A percentile compares a stretch with the other conserved stretches of the same genome.
These are phyloP conservation scores for Phalanger gymnotis DNA, from an alignment of 2,797 vertebrate genomes.

Conservation along the genomic window DNA sequence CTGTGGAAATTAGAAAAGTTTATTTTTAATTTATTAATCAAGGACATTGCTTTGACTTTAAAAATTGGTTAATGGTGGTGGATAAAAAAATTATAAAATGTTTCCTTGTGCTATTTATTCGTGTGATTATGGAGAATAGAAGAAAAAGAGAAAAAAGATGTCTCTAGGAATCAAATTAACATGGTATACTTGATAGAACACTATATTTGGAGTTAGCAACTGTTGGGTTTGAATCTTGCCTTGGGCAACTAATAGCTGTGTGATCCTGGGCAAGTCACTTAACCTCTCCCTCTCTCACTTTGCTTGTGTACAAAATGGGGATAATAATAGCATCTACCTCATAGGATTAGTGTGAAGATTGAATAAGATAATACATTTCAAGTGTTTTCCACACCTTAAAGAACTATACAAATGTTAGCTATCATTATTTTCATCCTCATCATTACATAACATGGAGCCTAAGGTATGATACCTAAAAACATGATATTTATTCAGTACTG, in stretches of 20 bases:
- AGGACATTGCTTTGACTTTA: background rate
- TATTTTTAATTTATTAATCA: background rate
- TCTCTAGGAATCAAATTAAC: slow-evolving; percentile 1
- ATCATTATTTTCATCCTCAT: background rate
- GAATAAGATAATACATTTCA: background rate
- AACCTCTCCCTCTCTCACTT: background rate
- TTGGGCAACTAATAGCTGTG: background rate
- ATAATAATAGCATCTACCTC: background rate
- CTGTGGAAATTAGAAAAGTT: background rate
- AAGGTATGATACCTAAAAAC: background rate
- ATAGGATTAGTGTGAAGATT: background rate
- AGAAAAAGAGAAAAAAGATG: background rate
- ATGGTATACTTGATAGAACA: background rate
- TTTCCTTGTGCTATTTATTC: slow-evolving; percentile 39
- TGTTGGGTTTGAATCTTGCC: background rate
- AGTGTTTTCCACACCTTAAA: background rate
- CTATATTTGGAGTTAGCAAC: background rate
- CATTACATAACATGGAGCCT: background rate
- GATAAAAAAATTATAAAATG: background rate
- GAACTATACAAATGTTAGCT: background rate
- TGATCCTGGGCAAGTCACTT: background rate
- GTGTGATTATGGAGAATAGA: slow-evolving; percentile 21
- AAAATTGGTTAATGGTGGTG: background rate
- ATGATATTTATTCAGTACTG: background rate
- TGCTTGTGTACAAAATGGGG: background rate